Evolutionary conservation across 2,113 vertebrate genomes (phyloP), one percentile per base, ranked within the genome.

Genomic region (Neogobius melanostomus): DNA sequence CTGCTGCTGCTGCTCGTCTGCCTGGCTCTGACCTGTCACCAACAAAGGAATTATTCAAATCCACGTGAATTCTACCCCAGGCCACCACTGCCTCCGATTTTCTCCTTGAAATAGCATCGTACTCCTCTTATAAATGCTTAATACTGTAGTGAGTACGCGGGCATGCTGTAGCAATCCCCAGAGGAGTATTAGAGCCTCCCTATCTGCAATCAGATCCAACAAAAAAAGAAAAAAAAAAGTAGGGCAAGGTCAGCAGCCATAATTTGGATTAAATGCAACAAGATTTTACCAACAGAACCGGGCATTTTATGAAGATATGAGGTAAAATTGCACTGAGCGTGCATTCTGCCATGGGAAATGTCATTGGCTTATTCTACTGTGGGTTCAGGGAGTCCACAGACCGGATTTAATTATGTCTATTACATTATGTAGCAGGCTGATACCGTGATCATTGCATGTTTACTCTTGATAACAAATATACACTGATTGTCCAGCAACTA

Each of bases 21-120:
- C 74, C 80, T 79, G 82, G 80, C 74, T 76, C 82, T 79, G 84
- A 82, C 75, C 84, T 89, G 86, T 84, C 80, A 85, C 52, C 77
- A 87, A 88, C 88, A 88, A 90, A 87, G 86, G 73, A 77, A 75
- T 53, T 43, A 60, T 61, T 61, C n/a, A 61, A 45, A 56, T 21
- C 11, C 53, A 56, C 42, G 42, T 44, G 15, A 45, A 44, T 45
- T 6, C 42, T 44, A 61, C 36, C 42, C 59, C 42, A 61, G 59
- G 36, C 59, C 6, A 61, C 59, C 9, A 14, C 43, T 45, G 59
- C 4, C 14, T 61, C 8, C 42, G 8, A 61, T 61, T 61, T 61
- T 59, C 14, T 9, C 12, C 59, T n/a, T n/a, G 44, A 64, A 64
- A 48, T 21, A 46, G n/a, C 44, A 6, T 16, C 6, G 46, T 64